Percentiles rank a stretch among this genome's conserved stretches.
Conservation (phyloP, 2,797 vertebrate genomes). For the Chelon auratus region DNA sequence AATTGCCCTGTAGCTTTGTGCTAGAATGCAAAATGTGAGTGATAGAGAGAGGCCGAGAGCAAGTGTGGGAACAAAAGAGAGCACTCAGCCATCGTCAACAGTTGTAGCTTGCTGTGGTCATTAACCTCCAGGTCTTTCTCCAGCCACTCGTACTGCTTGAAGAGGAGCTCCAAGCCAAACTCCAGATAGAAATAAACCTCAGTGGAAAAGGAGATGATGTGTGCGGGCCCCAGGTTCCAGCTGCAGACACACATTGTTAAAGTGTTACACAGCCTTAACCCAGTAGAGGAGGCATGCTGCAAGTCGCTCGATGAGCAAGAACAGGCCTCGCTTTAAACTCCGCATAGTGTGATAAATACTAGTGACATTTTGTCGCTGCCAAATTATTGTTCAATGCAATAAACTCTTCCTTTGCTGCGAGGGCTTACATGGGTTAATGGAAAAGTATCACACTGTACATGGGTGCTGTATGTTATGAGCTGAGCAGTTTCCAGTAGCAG, state of each 20-base stretch:
- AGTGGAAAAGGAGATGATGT: slow-evolving; percentile 91
- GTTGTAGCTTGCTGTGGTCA: not conserved
- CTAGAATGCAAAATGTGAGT: slow-evolving; percentile 2
- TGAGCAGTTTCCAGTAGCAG: slow-evolving; percentile 49
- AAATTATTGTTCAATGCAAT: slow-evolving; percentile 25
- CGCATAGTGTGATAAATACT: slow-evolving; percentile 41
- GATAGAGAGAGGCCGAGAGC: not conserved
- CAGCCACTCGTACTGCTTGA: slow-evolving; percentile 89
- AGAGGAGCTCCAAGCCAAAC: slow-evolving; percentile 86
- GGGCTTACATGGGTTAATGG: slow-evolving; percentile 13
- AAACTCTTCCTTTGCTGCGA: slow-evolving; percentile 1
- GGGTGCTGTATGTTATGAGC: slow-evolving; percentile 28
- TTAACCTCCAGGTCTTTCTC: slow-evolving; percentile 88
- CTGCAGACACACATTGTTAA: slow-evolving; percentile 75
- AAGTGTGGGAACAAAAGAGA: slow-evolving; percentile 26
- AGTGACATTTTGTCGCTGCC: not conserved
- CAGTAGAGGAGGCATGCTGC: slow-evolving; percentile 39
- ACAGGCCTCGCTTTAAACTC: slow-evolving; percentile 32
- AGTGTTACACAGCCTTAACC: slow-evolving; percentile 50
- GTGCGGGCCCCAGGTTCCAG: slow-evolving; percentile 90
- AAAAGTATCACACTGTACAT: slow-evolving; percentile 34
- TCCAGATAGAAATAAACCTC: slow-evolving; percentile 91
- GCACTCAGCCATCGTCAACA: slow-evolving; percentile 21
- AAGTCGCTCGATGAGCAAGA: slow-evolving; percentile 35
- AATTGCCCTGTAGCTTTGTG: not conserved